Base-by-base conservation (phyloP, 2,888 invertebrate genomes). In the Cheilosia scutellata region DNA sequence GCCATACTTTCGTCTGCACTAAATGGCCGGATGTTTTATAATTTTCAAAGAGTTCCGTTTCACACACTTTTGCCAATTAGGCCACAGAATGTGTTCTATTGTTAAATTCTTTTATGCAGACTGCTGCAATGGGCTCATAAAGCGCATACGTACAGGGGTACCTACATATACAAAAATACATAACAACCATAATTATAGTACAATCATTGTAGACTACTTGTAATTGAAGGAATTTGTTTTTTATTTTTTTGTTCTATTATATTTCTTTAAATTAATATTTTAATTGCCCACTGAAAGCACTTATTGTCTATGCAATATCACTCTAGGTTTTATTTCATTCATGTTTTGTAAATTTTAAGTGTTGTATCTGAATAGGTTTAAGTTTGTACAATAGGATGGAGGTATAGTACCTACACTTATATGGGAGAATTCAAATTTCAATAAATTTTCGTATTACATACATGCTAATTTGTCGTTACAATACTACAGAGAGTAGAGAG, bases 51-150 rank as follows among this genome's bases (percentile, higher is more conserved):
- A 62, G 65, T 82, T 78, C 65, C 78, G 77, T 66, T 82, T 72
- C 82, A 72, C 82, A 77, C 82, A 82, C 82, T 82, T 82, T 72
- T 82, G 55, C 78, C 77, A 77, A 82, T 78, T 82, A 78, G 78
- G 62, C 83, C 40, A 31, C 75, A 79, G 70, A 70, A 75, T 75
- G 79, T 84, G 58, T 84, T 84, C 83, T 84, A 84, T 84, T 84
- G 83, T 84, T 84, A 29, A 31, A 72, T 31, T 47, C 44, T 33
- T 70, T 70, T 55, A 62, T 77, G 77, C 77, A 77, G 40, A 11
- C 31, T 13, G 51, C 76, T 68, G 76, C 68, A 77, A 62, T 68
- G 33, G 60, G 55, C 68, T 70, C 68, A 68, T 77, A 77, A 77
- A 68, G 37, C 68, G 4, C 37, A 37, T 11, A 11, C 37, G 11